Conservation (phyloP, 2,888 invertebrate species). For the Atherix ibis region DNA sequence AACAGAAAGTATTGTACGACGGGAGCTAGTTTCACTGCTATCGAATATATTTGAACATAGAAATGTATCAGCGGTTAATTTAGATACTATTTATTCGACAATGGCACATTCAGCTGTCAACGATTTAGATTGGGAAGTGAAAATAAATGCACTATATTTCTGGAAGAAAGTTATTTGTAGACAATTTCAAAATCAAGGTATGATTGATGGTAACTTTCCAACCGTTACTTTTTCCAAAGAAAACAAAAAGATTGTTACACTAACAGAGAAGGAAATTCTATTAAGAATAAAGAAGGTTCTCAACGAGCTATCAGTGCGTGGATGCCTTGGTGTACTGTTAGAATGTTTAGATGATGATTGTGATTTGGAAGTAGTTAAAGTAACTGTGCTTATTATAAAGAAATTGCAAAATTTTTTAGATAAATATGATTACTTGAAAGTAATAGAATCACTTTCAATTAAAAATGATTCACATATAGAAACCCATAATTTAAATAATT, state of each 20-base stretch:
- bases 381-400: constrained; percentile 38
- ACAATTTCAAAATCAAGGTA: constrained; percentile 57
- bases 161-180: constrained; percentile 54
- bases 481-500: neutral
- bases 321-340: constrained; percentile 54
- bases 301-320: constrained; percentile 47
- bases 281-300: constrained; percentile 46
- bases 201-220: constrained; percentile 67
- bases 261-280: constrained; percentile 44
- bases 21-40: constrained; percentile 52
- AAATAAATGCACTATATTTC: constrained; percentile 50
- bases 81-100: constrained; percentile 41
- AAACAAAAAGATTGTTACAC: constrained; percentile 56
- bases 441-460: no score
- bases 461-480: constrained; percentile 4
- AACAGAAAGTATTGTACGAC: constrained; percentile 61
- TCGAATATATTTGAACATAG: constrained; percentile 49
- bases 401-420: constrained; percentile 35
- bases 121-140: constrained; percentile 74
- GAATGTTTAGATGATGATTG: constrained; percentile 49
- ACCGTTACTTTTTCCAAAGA: constrained; percentile 65
- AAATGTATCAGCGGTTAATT: constrained; percentile 38
- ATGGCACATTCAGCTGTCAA: constrained; percentile 49
- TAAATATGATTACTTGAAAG: constrained; percentile 36
- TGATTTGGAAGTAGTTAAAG: constrained; percentile 53